Percentiles rank a stretch among this genome's conserved stretches.
phyloP scores from a whole-genome alignment of 2,888 invertebrate genomes.

The Griposia aprilina region DNA sequence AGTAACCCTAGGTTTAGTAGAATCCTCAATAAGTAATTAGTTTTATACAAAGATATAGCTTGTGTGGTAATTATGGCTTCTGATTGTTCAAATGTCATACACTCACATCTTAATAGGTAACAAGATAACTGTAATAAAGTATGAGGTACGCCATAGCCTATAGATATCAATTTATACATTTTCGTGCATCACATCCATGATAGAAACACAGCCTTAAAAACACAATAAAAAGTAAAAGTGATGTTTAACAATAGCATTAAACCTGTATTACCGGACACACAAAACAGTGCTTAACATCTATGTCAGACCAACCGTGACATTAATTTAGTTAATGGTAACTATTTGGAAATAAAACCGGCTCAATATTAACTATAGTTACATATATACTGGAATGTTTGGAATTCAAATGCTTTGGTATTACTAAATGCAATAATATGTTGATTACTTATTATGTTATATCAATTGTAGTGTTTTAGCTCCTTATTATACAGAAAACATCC shows the following conservation, averaged over 20 bases:
- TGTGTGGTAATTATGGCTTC: neutral
- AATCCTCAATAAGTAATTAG: neutral
- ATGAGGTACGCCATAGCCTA: neutral
- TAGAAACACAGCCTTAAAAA: constrained; percentile 18
- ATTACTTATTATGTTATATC: neutral
- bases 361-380: neutral
- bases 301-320: constrained; percentile 49
- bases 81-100: constrained; percentile 13
- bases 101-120: neutral
- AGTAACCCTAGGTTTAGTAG: neutral
- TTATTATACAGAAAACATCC: neutral
- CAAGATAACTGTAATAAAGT: neutral
- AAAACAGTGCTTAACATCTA: constrained; percentile 23
- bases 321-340: constrained; percentile 17
- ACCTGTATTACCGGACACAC: constrained; percentile 13
- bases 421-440: constrained; percentile 12
- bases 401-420: constrained; percentile 29
- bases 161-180: neutral
- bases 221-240: constrained; percentile 20
- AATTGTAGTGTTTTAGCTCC: neutral
- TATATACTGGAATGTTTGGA: constrained; percentile 43
- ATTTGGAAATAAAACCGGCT: constrained; percentile 1
- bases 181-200: constrained; percentile 1
- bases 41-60: constrained; percentile 13
- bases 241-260: constrained; percentile 19